Conservation (phyloP, 2,797 vertebrate species). For the Naso thynnoides region DNA sequence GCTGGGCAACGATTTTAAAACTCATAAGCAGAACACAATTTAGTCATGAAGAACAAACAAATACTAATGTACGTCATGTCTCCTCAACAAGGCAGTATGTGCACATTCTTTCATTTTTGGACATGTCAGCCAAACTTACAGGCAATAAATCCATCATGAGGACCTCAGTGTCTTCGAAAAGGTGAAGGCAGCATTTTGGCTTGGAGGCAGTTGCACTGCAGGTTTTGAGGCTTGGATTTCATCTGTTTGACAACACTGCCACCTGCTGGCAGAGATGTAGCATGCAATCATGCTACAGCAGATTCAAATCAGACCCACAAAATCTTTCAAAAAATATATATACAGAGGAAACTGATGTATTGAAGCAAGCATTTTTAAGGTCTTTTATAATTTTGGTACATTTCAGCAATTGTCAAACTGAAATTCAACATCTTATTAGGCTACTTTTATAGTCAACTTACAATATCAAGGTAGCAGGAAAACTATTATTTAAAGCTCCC, state of each 20-base stretch:
- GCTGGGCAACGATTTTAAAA: slow-evolving; percentile 39
- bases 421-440: neutral
- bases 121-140: slow-evolving; percentile 24
- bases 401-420: neutral
- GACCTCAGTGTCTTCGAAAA: slow-evolving; percentile 18
- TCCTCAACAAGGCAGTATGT: slow-evolving; percentile 36
- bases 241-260: slow-evolving; percentile 75
- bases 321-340: neutral
- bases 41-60: slow-evolving; percentile 53
- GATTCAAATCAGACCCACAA: neutral
- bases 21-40: slow-evolving; percentile 41
- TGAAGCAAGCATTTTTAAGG: neutral
- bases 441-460: no score
- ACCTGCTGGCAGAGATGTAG: slow-evolving; percentile 60
- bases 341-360: neutral
- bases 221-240: neutral
- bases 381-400: neutral
- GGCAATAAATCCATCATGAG: slow-evolving; percentile 40
- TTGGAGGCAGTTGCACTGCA: neutral
- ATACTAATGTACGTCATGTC: slow-evolving; percentile 48
- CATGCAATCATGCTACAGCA: neutral
- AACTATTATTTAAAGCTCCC: neutral
- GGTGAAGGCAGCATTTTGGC: neutral
- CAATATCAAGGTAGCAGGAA: neutral
- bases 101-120: slow-evolving; percentile 43